Percentiles rank a stretch among this genome's conserved stretches.
Conservation (phyloP, 2,113 vertebrate species). For the Platysternon megacephalum region DNA sequence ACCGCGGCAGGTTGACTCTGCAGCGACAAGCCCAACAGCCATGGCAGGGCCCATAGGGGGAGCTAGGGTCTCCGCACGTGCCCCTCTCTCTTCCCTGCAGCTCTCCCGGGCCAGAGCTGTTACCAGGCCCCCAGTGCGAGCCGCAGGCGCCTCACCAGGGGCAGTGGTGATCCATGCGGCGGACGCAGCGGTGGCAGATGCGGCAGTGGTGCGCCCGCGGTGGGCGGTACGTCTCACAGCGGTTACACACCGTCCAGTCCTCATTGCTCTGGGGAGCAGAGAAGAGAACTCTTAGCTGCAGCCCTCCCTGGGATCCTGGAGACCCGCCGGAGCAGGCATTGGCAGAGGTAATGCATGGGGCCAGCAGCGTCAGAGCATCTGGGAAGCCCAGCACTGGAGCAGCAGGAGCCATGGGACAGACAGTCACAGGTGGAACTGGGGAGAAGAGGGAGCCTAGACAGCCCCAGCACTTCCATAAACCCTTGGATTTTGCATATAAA, state of each 20-base stretch:
- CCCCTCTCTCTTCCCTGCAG: background rate
- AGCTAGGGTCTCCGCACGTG: background rate
- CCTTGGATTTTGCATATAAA: background rate
- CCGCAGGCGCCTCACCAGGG: conserved; percentile 77
- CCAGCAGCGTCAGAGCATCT: background rate
- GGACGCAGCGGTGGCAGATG: conserved; percentile 86
- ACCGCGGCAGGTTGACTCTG: background rate
- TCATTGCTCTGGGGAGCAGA: conserved; percentile 78
- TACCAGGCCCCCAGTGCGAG: background rate
- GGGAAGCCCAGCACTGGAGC: background rate
- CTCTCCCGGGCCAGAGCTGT: background rate
- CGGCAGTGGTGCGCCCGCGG: conserved; percentile 88
- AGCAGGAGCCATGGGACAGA: background rate
- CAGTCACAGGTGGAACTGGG: background rate
- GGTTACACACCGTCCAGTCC: conserved; percentile 87
- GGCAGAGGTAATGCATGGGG: background rate
- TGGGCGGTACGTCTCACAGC: conserved; percentile 87
- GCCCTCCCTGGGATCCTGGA: background rate
- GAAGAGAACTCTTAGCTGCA: no score
- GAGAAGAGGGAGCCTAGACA: background rate
- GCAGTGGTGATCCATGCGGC: conserved; percentile 90
- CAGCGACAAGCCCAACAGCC: background rate
- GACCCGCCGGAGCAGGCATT: background rate
- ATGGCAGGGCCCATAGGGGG: background rate
- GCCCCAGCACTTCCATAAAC: background rate